These are phyloP conservation scores for Drosophila planitibia DNA, from an alignment of 2,888 invertebrate species.

Conservation along the genomic window DNA sequence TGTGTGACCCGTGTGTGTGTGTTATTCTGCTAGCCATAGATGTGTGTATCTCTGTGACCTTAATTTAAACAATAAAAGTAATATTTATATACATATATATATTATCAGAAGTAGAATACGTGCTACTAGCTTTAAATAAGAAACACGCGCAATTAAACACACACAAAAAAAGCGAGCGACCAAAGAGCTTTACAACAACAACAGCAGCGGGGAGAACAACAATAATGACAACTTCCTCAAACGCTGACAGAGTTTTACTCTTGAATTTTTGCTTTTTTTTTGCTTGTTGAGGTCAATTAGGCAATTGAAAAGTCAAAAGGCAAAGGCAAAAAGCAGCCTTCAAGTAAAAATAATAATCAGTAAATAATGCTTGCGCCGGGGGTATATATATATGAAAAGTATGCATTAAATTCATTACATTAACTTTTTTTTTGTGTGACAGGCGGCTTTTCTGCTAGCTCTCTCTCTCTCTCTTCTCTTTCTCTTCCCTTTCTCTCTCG, in stretches of 20 bases:
- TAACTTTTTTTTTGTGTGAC: conserved; percentile 10
- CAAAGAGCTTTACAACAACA: conserved; percentile 62
- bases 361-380: neutral
- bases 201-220: conserved; percentile 25
- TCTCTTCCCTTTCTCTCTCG: conserved; percentile 6
- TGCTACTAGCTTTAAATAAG: conserved; percentile 11
- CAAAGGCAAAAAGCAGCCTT: conserved; percentile 25
- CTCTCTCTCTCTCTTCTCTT: conserved; percentile 11
- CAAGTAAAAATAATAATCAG: conserved; percentile 39
- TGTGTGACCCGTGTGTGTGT: conserved; percentile 20
- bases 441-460: conserved; percentile 41
- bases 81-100: neutral
- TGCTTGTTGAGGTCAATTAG: conserved; percentile 78
- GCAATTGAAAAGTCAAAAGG: conserved; percentile 37
- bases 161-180: conserved; percentile 30
- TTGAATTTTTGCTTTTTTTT: conserved; percentile 40
- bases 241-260: conserved; percentile 29
- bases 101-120: conserved; percentile 28
- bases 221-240: conserved; percentile 63
- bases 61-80: conserved; percentile 46
- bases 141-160: conserved; percentile 58
- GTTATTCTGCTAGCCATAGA: neutral
- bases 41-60: conserved; percentile 53
- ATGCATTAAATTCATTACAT: conserved; percentile 19
- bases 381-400: conserved; percentile 3